Percentiles rank a stretch among this genome's conserved stretches.
phyloP scores from a whole-genome alignment of 1,140 invertebrate genomes.

The Philaenus spumarius region DNA sequence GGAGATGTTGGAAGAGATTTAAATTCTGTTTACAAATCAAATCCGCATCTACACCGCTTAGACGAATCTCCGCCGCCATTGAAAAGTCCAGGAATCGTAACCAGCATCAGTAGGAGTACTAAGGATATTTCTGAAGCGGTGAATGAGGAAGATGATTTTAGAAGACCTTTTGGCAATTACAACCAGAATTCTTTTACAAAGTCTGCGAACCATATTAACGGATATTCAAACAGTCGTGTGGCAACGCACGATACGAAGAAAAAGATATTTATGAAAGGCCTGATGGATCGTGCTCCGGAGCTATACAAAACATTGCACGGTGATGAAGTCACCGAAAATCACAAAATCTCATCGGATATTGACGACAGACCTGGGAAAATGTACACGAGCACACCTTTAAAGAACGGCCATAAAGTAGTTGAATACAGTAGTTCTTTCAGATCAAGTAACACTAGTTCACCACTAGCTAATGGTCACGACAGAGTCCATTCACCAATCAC shows the following conservation, averaged over 20 bases:
- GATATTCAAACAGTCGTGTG: conserved; percentile 35
- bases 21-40: conserved; percentile 59
- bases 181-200: conserved; percentile 47
- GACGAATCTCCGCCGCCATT: conserved; percentile 62
- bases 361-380: conserved; percentile 36
- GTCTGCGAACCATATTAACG: conserved; percentile 43
- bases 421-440: conserved; percentile 32
- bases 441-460: conserved; percentile 25
- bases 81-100: conserved; percentile 76
- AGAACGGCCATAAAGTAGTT: conserved; percentile 26
- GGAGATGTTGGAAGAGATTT: conserved; percentile 24
- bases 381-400: conserved; percentile 26
- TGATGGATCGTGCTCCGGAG: conserved; percentile 66
- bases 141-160: conserved; percentile 32
- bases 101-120: conserved; percentile 73
- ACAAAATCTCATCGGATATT: conserved; percentile 21
- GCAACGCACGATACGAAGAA: conserved; percentile 48
- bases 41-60: conserved; percentile 60
- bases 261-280: conserved; percentile 59
- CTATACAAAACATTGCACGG: conserved; percentile 62
- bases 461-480: conserved; percentile 22
- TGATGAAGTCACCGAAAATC: conserved; percentile 44
- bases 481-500: conserved; percentile 18
- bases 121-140: conserved; percentile 49
- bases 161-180: conserved; percentile 19